These are phyloP conservation scores for Gerris lacustris DNA, from an alignment of 2,888 invertebrate genomes.

Conservation along the genomic window DNA sequence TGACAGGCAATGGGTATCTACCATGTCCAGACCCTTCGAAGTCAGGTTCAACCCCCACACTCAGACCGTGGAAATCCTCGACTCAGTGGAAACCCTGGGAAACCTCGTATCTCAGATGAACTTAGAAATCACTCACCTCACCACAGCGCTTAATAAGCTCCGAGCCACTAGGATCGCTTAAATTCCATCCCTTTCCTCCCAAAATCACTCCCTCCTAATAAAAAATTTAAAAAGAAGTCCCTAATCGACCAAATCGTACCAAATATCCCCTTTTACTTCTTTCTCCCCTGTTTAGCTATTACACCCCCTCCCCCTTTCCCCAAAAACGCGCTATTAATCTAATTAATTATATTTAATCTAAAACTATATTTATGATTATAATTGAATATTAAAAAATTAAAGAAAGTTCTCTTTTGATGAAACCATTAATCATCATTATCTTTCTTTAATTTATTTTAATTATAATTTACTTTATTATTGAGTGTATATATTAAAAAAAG, in stretches of 20 bases:
- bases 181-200: not conserved
- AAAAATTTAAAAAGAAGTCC: no score
- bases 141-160: conserved; percentile 77
- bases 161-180: conserved; percentile 39
- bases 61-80: conserved; percentile 86
- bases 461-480: no score
- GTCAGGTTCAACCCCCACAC: conserved; percentile 97
- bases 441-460: no score
- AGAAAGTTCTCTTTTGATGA: no score
- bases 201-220: not conserved
- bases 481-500: no score
- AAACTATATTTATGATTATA: no score
- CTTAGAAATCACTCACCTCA: conserved; percentile 74
- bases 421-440: no score
- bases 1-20: conserved; percentile 79
- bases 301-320: not conserved
- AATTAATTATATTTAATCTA: not conserved
- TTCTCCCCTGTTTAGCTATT: no score
- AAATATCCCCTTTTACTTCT: not conserved
- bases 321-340: not conserved
- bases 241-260: conserved; percentile 8
- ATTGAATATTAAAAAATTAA: no score
- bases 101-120: conserved; percentile 71
- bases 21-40: conserved; percentile 92
- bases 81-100: conserved; percentile 80